These are phyloP conservation scores for Diadumene lineata DNA, from an alignment of 92 coral and sea anemone species.

Conservation along the genomic window DNA sequence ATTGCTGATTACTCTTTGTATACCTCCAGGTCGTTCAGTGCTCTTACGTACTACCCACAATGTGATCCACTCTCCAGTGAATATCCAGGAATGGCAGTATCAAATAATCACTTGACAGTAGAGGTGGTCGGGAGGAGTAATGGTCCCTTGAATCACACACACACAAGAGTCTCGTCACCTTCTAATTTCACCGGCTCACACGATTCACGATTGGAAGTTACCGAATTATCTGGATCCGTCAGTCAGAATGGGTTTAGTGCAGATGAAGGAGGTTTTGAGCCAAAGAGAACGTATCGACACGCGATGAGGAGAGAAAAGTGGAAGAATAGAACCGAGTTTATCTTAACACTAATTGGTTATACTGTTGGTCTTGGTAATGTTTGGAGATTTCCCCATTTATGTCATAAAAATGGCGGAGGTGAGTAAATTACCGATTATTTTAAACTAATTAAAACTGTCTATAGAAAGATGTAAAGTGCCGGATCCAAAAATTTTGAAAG, in stretches of 20 bases:
- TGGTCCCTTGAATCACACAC: slow-evolving; percentile 1
- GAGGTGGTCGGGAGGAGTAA: slow-evolving; percentile 10
- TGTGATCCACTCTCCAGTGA: not conserved
- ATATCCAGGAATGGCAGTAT: slow-evolving; percentile 18
- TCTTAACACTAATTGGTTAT: slow-evolving; percentile 87
- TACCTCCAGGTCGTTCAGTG: not conserved
- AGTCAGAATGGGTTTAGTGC: slow-evolving; percentile 39
- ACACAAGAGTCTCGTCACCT: slow-evolving; percentile 9
- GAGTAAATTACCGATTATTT: slow-evolving; percentile 3
- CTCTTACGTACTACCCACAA: slow-evolving; percentile 8
- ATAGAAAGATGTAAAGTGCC: not conserved
- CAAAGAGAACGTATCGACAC: slow-evolving; percentile 32
- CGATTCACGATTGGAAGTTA: slow-evolving; percentile 31
- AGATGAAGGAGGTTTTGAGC: slow-evolving; percentile 17
- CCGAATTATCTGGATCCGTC: slow-evolving; percentile 32
- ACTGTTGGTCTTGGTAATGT: slow-evolving; percentile 97
- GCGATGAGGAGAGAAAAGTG: slow-evolving; percentile 74
- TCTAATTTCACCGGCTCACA: slow-evolving; percentile 20
- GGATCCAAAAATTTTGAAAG: too few relatives aligned
- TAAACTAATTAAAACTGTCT: not conserved
- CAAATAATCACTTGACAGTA: slow-evolving; percentile 38
- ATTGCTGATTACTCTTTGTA: not conserved
- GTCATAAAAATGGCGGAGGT: slow-evolving; percentile 99
- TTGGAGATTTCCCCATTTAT: slow-evolving; percentile 90
- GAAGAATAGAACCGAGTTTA: slow-evolving; percentile 93